Base-by-base conservation (phyloP, 2,797 vertebrate genomes). In the Pygocentrus nattereri region DNA sequence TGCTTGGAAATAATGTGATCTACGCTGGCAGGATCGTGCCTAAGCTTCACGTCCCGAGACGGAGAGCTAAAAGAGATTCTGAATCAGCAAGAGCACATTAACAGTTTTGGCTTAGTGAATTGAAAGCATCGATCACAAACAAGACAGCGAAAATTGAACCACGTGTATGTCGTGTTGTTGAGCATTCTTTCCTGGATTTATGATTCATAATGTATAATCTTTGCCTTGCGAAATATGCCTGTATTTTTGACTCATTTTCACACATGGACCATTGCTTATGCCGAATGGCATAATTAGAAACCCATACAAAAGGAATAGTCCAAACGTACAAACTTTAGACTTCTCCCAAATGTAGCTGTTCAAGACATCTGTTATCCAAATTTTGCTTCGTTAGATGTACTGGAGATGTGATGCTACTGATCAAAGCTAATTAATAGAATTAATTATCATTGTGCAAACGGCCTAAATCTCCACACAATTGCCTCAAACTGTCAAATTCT, bases 1-100 rank as follows among this genome's bases (percentile, higher is more conserved):
- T 93, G 88, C 87, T 88, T 89, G 88, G 89, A 91, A 90, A 89
- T 85, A 91, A 91, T 89, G 87, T 88, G 87, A 91, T 89, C 85
- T 80, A 77, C 74, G 71, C 86, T 87, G 85, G 70, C 78, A 62
- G 74, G 78, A 86, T 84, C 89, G 84, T 34, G 80, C 90, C 88
- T 87, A 82, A 88, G 23, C 21, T 11, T 23, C 64, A 34, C 7
- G 23, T 75, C 38, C 52, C 58, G 38, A 69, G 65, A 81, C 72
- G 10, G 54, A 18, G 47, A 64, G 83, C 87, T 89, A 85, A 87
- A 88, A 91, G 83, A 61, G 19, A 68, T 52, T 23, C 54, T 61
- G 80, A 61, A 69, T 25, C 59, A 16, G 21, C 27, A n/a, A 31
- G 2, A 12, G 27, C 12, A 54, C 13, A 65, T 27, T 25, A 1